Base-by-base conservation (phyloP, 2,888 invertebrate genomes). In the Agonum fuliginosum region DNA sequence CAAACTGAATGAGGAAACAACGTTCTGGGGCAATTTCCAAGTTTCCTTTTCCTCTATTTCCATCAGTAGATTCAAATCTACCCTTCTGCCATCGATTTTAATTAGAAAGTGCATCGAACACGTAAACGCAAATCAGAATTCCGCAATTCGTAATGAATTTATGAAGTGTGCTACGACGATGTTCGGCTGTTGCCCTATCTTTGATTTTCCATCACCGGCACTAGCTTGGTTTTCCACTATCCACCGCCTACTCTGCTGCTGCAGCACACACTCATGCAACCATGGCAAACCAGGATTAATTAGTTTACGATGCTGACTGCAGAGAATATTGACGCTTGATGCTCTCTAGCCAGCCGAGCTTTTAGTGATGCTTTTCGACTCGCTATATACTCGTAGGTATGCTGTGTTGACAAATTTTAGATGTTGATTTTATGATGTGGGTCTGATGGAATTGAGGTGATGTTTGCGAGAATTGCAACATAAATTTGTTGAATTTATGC, bases 131-230 rank as follows among this genome's bases (percentile, higher is more conserved):
- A 62, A 62, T 27, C 27, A 62, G 58, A 12, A 62, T 54, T 54
- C 54, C 54, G 54, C 54, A 54, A 54, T 54, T 54, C 54, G 22
- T 62, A 62, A 62, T 62, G 58, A 62, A 62, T 62, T 62, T 62
- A 62, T 62, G 30, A 30, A 62, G 58, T 62, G 30, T 30, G 58
- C 58, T 62, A 17, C 17, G 58, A 30, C 54, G 54, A 24, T 54
- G 54, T 54, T 54, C 54, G 24, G 22, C 54, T 54, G 24, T 54
- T 12, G 54, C 30, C 30, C 27, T 12, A 27, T 12, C 30, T 62
- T 30, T 17, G 58, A 62, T 62, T 62, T 62, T 62, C 58, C 58
- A 62, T 62, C 58, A 62, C 30, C 27, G 54, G 24, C 12, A 10
- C 24, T n/a, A n/a, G 27, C 12, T 46, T 48, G 14, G 22, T 54